Base-by-base conservation (phyloP, 2,888 invertebrate genomes). In the Calephelis perditalis region DNA sequence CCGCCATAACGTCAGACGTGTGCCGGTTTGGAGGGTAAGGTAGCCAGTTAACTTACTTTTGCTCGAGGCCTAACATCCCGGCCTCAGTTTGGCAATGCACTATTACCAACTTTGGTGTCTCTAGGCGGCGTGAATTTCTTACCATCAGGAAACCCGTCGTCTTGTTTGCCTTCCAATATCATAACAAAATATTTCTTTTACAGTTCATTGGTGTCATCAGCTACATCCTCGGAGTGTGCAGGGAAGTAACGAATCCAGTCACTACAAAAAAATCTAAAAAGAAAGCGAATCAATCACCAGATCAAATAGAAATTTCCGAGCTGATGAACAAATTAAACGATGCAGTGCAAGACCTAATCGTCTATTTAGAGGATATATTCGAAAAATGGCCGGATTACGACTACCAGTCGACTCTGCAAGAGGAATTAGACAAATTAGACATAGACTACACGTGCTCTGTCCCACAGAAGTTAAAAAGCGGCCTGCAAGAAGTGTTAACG, bases 181-280 rank as follows among this genome's bases (percentile, higher is more conserved):
- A n/a, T 10, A 47, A 9, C 15, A n/a, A 12, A 40, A 45, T 62
- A 65, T 65, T 61, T 37, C 9, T 46, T 47, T 80, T 86, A 45
- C 86, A 94, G 93, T 91, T 93, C 65, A 81, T 93, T 67, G 91
- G 92, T 58, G 84, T 93, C 68, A 78, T 91, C 37, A 89, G 91
- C 35, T 88, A 92, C 63, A 75, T 94, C 4, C 87, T 92, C 61
- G 92, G 92, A 61, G 84, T 92, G 1, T 92, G 91, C 78, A 84
- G 86, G 72, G 92, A 92, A 62, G 67, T 92, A 35, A 76, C 86
- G 36, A 83, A 90, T 52, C 91, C 92, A 54, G 70, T 91, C 56
- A 84, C 83, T 76, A 71, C 82, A 46, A 93, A 92, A 72, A 93
- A 92, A 70, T 86, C 90, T 1, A 93, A 92, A 71, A 93, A 93